phyloP scores from a whole-genome alignment of 1,140 invertebrate genomes.

The Micrasema longulum region DNA sequence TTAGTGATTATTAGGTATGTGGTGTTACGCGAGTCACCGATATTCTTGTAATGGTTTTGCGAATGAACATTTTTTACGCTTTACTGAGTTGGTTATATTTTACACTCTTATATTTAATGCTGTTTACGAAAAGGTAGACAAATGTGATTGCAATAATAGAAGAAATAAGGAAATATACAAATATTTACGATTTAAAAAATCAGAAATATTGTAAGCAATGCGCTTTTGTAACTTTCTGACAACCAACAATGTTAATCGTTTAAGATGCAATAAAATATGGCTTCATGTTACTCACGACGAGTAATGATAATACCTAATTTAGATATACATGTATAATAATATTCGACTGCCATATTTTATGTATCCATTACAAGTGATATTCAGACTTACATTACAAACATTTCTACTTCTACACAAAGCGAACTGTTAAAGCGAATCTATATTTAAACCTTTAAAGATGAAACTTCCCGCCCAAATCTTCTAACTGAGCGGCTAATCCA shows the following conservation, averaged over 20 bases:
- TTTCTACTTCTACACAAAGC: conserved; percentile 20
- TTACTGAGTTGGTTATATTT: conserved; percentile 36
- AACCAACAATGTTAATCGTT: conserved; percentile 11
- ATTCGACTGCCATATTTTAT: conserved; percentile 19
- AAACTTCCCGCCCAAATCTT: no score
- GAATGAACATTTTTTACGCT: conserved; percentile 24
- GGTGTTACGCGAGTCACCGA: conserved; percentile 9
- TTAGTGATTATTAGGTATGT: conserved; percentile 24
- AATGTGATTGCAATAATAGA: conserved; percentile 56
- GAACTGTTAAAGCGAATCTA: no score
- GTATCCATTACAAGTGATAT: conserved; percentile 12
- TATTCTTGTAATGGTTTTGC: conserved; percentile 6
- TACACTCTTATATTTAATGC: no score
- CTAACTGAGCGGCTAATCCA: no score
- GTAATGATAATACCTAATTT: no score
- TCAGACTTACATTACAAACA: conserved; percentile 20
- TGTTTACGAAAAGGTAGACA: conserved; percentile 44
- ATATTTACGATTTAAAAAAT: conserved; percentile 37
- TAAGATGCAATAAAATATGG: conserved; percentile 19
- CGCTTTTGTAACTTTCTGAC: conserved; percentile 43
- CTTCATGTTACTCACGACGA: conserved; percentile 11
- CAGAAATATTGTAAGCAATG: conserved; percentile 13
- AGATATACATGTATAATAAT: conserved; percentile 8
- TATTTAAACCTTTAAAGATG: no score
- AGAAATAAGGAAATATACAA: conserved; percentile 48